phyloP scores from a whole-genome alignment of 2,888 invertebrate genomes.

The Drosophila picticornis region DNA sequence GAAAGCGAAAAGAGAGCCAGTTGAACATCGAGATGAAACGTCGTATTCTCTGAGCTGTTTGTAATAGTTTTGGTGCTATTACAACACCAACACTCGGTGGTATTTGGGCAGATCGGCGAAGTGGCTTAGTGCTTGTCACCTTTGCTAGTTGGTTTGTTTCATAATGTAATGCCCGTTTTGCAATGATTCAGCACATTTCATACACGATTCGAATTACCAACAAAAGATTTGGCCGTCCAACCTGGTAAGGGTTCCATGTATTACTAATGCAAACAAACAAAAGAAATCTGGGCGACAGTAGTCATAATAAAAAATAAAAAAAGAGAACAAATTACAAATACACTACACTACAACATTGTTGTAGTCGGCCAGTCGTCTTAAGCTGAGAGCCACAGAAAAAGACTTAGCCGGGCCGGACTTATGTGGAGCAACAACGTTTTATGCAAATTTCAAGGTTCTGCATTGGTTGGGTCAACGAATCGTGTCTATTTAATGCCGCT shows the following conservation, averaged over 20 bases:
- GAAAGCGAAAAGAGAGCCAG: neutral
- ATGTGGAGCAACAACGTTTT: constrained; percentile 70
- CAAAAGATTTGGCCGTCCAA: constrained; percentile 23
- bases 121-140: constrained; percentile 32
- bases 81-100: constrained; percentile 12
- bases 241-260: constrained; percentile 3
- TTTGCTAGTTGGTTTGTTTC: constrained; percentile 39
- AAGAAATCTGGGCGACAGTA: neutral
- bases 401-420: constrained; percentile 50
- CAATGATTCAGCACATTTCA: constrained; percentile 32
- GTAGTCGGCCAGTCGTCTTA: constrained; percentile 1
- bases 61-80: constrained; percentile 3
- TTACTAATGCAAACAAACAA: neutral
- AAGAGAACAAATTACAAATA: constrained; percentile 14
- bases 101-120: constrained; percentile 8
- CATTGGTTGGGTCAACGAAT: constrained; percentile 78
- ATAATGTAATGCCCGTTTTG: constrained; percentile 15
- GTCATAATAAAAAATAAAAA: neutral
- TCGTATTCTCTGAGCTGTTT: neutral
- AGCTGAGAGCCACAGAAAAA: constrained; percentile 14
- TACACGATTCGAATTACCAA: constrained; percentile 1
- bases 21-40: neutral
- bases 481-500: constrained; percentile 49
- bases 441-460: constrained; percentile 79
- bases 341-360: constrained; percentile 1